A percentile compares a stretch with the other conserved stretches of the same genome.
phyloP scores from a whole-genome alignment of 1,140 invertebrate species.

The Lepidurus arcticus region DNA sequence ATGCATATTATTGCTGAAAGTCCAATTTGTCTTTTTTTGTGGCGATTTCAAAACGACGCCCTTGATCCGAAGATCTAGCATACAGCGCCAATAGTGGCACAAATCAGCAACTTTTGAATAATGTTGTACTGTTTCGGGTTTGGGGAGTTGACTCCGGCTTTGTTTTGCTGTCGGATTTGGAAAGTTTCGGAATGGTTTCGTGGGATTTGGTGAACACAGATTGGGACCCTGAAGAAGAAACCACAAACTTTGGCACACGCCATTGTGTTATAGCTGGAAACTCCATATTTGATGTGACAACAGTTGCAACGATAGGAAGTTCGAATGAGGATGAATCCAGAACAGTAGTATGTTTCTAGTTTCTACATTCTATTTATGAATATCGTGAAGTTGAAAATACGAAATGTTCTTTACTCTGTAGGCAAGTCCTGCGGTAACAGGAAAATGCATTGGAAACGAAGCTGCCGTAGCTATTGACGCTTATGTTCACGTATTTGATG shows the following conservation, averaged over 20 bases:
- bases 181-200: neutral
- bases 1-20: neutral
- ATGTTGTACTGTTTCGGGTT: no score
- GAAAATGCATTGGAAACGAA: slow-evolving; percentile 20
- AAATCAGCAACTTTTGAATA: no score
- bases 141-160: no score
- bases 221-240: slow-evolving; percentile 34
- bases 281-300: slow-evolving; percentile 31
- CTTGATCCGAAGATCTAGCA: no score
- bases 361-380: neutral
- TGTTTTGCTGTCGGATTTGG: neutral
- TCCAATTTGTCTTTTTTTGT: neutral
- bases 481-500: slow-evolving; percentile 26
- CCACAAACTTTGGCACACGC: slow-evolving; percentile 32
- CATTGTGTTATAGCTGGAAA: slow-evolving; percentile 32
- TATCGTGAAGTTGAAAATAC: neutral
- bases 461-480: slow-evolving; percentile 27
- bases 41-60: no score
- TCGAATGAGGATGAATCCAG: neutral
- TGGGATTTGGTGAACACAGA: slow-evolving; percentile 32
- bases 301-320: slow-evolving; percentile 29
- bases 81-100: no score
- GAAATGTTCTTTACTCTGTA: neutral
- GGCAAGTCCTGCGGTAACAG: neutral
- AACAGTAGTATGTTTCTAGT: neutral